Evolutionary conservation across 35 echinoderm and acorn worm species (phyloP).

Genomic region (Acanthaster planci): DNA sequence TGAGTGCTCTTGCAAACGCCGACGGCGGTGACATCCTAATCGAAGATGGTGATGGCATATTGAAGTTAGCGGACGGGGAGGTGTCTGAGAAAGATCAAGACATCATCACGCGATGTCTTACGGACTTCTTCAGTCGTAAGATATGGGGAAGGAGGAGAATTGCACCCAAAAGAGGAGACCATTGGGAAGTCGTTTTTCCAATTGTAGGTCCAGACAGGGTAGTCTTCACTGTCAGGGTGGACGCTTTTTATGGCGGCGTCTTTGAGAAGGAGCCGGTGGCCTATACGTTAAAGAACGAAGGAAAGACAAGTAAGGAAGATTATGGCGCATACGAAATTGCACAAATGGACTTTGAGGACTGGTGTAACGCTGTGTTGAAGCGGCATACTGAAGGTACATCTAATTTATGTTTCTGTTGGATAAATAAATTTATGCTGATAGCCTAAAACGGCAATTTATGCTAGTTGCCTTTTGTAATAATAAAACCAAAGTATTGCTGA

Average conservation of each 20-base stretch:
- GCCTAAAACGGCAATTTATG: too few species aligned
- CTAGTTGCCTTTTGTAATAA: too few species aligned
- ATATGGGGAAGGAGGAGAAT: neutral
- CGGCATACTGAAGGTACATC: neutral
- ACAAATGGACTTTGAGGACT: neutral
- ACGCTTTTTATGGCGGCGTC: neutral
- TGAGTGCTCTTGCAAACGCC: neutral
- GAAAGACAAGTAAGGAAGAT: neutral
- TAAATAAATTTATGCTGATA: too few species aligned
- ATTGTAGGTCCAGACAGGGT: neutral
- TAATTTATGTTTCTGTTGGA: too few species aligned
- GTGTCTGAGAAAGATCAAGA: neutral
- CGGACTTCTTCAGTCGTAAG: neutral
- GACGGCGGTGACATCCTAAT: neutral
- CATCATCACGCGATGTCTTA: neutral
- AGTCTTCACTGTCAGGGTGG: neutral
- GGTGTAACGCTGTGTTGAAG: neutral
- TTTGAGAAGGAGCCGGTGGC: neutral
- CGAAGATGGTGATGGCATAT: neutral
- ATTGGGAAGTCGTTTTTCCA: slow-evolving; percentile 1
- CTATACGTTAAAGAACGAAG: neutral
- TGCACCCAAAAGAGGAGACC: neutral
- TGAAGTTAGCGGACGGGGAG: neutral
- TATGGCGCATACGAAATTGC: neutral
- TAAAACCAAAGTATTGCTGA: too few species aligned